Conservation (phyloP, 2,888 invertebrate genomes). For the Agriopis leucophaearia region DNA sequence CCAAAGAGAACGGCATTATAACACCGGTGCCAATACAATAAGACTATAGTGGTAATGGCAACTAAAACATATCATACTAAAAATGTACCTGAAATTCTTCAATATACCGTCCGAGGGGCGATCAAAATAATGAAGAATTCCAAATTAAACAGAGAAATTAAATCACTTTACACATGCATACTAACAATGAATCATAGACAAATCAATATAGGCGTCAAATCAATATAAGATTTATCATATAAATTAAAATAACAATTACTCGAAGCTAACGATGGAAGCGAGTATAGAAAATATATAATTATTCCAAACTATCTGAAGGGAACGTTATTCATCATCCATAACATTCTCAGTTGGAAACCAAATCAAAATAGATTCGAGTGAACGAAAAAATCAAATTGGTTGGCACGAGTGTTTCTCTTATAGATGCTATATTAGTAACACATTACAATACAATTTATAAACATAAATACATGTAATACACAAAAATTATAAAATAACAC, state of each 20-base stretch:
- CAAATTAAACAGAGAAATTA: conserved; percentile 58
- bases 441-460: conserved; percentile 62
- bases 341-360: conserved; percentile 72
- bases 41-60: conserved; percentile 83
- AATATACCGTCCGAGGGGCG: conserved; percentile 47
- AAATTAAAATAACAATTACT: conserved; percentile 56
- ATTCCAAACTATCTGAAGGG: conserved; percentile 34
- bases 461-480: conserved; percentile 77
- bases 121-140: conserved; percentile 60
- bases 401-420: conserved; percentile 78
- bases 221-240: conserved; percentile 60
- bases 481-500: conserved; percentile 79
- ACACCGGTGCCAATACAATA: conserved; percentile 86
- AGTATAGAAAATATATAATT: conserved; percentile 49
- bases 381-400: conserved; percentile 51
- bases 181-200: conserved; percentile 68
- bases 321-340: conserved; percentile 79
- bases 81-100: conserved; percentile 65
- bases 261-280: conserved; percentile 81
- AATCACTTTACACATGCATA: conserved; percentile 78
- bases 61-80: conserved; percentile 72
- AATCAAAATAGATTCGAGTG: conserved; percentile 49
- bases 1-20: conserved; percentile 54
- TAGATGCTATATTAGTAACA: conserved; percentile 71
- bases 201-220: conserved; percentile 67